Conservation (phyloP, 2,888 invertebrate species). For the Chesias legatella region DNA sequence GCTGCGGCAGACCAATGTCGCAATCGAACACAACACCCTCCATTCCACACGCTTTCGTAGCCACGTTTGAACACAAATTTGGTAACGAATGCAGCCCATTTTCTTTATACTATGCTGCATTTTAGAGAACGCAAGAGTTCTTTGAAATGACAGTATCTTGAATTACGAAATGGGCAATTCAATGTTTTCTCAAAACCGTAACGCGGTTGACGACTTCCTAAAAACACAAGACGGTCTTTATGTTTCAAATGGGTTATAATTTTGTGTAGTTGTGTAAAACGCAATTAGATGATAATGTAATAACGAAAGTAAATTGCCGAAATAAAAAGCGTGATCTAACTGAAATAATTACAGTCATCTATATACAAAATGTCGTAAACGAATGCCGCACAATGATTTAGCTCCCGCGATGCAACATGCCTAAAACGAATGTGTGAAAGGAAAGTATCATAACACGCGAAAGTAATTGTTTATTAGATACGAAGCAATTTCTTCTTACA, state of each 20-base stretch:
- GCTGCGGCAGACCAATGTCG: conserved; percentile 34
- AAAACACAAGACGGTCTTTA: conserved; percentile 1
- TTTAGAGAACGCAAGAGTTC: conserved; percentile 14
- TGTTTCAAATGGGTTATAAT: not conserved
- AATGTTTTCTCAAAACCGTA: conserved; percentile 15
- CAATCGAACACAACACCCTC: conserved; percentile 29
- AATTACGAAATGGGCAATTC: conserved; percentile 15
- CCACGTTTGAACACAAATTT: conserved; percentile 31
- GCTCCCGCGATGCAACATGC: conserved; percentile 34
- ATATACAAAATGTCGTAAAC: conserved; percentile 36
- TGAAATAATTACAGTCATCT: conserved; percentile 25
- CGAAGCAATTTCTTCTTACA: conserved; percentile 26
- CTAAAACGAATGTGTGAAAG: conserved; percentile 45
- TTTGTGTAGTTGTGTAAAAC: not conserved
- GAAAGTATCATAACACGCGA: conserved; percentile 47
- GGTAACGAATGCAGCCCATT: conserved; percentile 27
- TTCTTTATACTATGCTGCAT: conserved; percentile 25
- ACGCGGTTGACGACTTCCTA: conserved; percentile 1
- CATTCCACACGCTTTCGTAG: conserved; percentile 24
- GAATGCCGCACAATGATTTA: conserved; percentile 27
- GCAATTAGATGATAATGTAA: conserved; percentile 8
- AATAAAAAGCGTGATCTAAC: conserved; percentile 40
- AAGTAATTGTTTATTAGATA: conserved; percentile 39
- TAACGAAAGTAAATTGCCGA: conserved; percentile 16
- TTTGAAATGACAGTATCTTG: conserved; percentile 23